Evolutionary conservation across 2,888 invertebrate species (phyloP).

Genomic region (Ophioninae sp.): DNA sequence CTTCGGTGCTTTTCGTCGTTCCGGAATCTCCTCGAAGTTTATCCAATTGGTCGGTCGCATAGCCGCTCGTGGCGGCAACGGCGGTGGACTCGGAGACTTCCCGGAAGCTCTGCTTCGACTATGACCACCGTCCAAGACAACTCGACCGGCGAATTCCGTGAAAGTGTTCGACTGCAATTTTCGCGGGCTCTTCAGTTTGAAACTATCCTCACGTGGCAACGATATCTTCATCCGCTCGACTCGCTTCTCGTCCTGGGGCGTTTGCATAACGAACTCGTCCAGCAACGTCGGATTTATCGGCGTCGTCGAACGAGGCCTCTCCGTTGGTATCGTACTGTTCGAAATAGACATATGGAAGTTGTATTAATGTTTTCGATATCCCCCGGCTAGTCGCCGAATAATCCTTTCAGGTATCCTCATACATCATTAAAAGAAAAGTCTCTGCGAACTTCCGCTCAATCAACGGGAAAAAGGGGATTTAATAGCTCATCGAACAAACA

Average conservation of each 20-base stretch:
- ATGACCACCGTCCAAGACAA: constrained; percentile 81
- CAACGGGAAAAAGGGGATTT: no score
- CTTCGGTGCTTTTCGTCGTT: constrained; percentile 90
- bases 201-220: constrained; percentile 84
- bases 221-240: constrained; percentile 88
- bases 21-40: constrained; percentile 93
- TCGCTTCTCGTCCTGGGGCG: constrained; percentile 70
- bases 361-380: background rate
- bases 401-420: no score
- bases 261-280: constrained; percentile 86
- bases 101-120: constrained; percentile 76
- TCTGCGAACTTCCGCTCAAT: no score
- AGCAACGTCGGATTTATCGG: constrained; percentile 88
- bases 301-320: constrained; percentile 88
- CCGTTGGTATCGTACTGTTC: constrained; percentile 86
- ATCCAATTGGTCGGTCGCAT: constrained; percentile 86
- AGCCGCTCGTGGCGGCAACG: constrained; percentile 75
- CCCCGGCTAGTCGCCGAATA: no score
- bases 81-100: constrained; percentile 79
- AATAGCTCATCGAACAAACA: no score
- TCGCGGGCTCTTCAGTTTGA: constrained; percentile 81
- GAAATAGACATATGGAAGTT: background rate
- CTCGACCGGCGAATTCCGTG: constrained; percentile 86
- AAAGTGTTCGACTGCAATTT: constrained; percentile 82
- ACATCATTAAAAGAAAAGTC: no score